Percentiles rank a stretch among this genome's conserved stretches.
Evolutionary conservation across 2,888 invertebrate genomes (phyloP).

Genomic region (Thysanoteuthis rhombus): DNA sequence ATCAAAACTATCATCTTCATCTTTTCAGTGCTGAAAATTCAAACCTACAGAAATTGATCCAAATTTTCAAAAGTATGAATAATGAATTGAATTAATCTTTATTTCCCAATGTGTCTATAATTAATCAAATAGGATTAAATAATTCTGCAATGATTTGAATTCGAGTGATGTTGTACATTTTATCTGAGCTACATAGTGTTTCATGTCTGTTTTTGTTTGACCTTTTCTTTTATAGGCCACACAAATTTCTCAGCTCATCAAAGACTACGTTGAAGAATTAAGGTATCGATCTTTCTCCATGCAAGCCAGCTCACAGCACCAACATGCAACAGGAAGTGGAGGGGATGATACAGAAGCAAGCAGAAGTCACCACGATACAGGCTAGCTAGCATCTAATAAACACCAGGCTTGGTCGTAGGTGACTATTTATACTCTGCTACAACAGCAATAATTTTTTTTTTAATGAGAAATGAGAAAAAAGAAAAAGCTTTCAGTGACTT

Average conservation of each 20-base stretch:
- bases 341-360: conserved; percentile 20
- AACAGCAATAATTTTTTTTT: neutral
- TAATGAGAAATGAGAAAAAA: neutral
- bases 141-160: no score
- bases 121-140: no score
- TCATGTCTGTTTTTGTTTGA: neutral
- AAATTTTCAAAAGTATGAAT: no score
- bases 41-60: no score
- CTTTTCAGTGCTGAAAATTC: no score
- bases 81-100: no score
- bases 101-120: no score
- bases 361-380: conserved; percentile 29
- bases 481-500: neutral
- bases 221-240: conserved; percentile 77
- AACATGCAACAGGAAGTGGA: conserved; percentile 1
- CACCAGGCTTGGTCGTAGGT: neutral
- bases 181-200: no score
- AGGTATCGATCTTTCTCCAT: conserved; percentile 34
- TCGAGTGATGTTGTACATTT: no score
- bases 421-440: neutral
- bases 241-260: conserved; percentile 90
- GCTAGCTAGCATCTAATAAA: conserved; percentile 27
- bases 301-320: conserved; percentile 18
- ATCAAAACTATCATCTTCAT: no score
- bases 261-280: conserved; percentile 76